Base-by-base conservation (phyloP, 1,140 invertebrate species). In the Drosophila repletoides region DNA sequence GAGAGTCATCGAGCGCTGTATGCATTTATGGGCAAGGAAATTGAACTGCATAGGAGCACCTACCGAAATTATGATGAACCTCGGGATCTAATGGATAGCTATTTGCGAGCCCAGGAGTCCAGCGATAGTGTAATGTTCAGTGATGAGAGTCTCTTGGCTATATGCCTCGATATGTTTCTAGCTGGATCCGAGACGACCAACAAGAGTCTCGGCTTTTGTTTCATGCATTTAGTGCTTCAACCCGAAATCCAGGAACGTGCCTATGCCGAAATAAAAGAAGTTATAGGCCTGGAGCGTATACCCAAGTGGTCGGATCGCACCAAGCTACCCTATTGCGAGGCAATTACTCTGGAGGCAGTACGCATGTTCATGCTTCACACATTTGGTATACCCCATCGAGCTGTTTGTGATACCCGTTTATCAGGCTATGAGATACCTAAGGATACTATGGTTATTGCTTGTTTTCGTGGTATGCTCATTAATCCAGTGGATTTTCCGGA, bases 51-150 rank as follows among this genome's bases (percentile, higher is more conserved):
- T 81, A 95, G 95, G 60, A 89, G 92, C 28, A 93, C 92, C 0
- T 95, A 95, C 64, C 90, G 93, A 58, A 91, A 66, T 71, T 92
- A 91, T 22, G 91, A 90, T 15, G 92, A 93, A 31, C 93, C 94
- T 1, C 92, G 95, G 46, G 96, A 97, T 90, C 94, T 97, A 12
- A 97, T 98, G 93, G 96, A 97, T 74, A 93, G 94, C 5, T 97
- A 97, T 81, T 91, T 97, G 10, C 92, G 95, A 76, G 92, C 93
- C 49, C 86, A 95, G 41, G 91, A 92, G 46, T 92, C 92, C 5
- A 90, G 90, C n/a, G 91, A 92, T 1, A 86, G 71, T 14, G 36
- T 51, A 0, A 74, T 84, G 48, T 91, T 92, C 71, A 91, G 92
- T 81, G 95, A 96, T 81, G 92, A 92, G 33, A 95, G 96, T 64